Conservation (phyloP, 2,888 invertebrate species). For the Metallyticus violacea region DNA sequence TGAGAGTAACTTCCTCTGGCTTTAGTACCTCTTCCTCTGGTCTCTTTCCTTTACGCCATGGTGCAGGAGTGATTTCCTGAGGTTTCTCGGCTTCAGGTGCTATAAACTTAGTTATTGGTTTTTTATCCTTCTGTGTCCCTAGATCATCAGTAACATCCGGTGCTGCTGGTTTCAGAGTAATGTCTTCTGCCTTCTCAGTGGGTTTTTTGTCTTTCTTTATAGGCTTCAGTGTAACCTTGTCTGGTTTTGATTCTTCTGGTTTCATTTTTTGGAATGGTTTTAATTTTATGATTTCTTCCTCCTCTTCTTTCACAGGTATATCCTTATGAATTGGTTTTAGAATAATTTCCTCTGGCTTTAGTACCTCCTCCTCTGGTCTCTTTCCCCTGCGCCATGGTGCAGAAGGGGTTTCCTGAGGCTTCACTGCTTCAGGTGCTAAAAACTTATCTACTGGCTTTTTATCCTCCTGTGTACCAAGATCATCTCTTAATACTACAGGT, state of each 20-base stretch:
- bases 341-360: slow-evolving; percentile 37
- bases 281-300: slow-evolving; percentile 38
- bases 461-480: slow-evolving; percentile 54
- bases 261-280: slow-evolving; percentile 37
- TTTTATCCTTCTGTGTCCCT: too few species aligned
- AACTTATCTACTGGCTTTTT: not conserved
- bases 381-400: slow-evolving; percentile 40
- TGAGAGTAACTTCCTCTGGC: slow-evolving; percentile 32
- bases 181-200: slow-evolving; percentile 31
- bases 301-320: slow-evolving; percentile 27
- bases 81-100: slow-evolving; percentile 19
- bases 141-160: too few species aligned
- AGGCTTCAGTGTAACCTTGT: slow-evolving; percentile 20
- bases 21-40: slow-evolving; percentile 17
- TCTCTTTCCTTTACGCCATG: slow-evolving; percentile 23
- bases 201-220: slow-evolving; percentile 17
- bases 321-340: slow-evolving; percentile 22
- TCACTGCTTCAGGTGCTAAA: slow-evolving; percentile 32
- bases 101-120: too few species aligned
- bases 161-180: slow-evolving; percentile 35
- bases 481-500: slow-evolving; percentile 28
- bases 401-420: slow-evolving; percentile 27
- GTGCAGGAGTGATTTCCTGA: slow-evolving; percentile 37
- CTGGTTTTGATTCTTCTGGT: slow-evolving; percentile 1
- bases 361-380: slow-evolving; percentile 28